Conservation (phyloP, 2,797 vertebrate species). For the Aplochiton taeniatus region DNA sequence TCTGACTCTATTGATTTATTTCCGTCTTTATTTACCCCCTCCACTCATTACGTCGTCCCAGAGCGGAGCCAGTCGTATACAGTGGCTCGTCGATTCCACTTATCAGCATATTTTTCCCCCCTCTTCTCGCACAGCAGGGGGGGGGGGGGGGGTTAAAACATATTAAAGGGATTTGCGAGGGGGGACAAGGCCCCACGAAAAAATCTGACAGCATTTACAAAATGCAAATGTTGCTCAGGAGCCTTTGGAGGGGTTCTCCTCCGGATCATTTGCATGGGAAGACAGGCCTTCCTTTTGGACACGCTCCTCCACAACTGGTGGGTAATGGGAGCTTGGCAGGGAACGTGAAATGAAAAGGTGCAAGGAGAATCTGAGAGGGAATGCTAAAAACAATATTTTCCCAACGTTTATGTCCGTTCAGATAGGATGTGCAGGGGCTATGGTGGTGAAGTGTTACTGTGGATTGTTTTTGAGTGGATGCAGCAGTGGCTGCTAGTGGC, state of each 20-base stretch:
- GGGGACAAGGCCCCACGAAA: constrained; percentile 22
- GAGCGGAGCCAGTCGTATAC: constrained; percentile 5
- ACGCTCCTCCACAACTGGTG: constrained; percentile 9
- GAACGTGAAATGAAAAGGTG: constrained; percentile 43
- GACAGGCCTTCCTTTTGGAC: constrained; percentile 41
- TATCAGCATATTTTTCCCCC: constrained; percentile 14
- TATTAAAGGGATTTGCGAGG: constrained; percentile 35
- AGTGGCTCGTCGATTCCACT: constrained; percentile 16
- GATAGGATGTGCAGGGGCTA: too few species aligned
- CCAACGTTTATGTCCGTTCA: too few species aligned
- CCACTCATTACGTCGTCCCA: background rate
- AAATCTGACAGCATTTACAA: constrained; percentile 39
- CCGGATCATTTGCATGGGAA: constrained; percentile 40
- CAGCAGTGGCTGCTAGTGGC: too few species aligned
- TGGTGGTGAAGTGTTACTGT: too few species aligned
- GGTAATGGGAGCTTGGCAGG: constrained; percentile 32
- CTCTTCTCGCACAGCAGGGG: constrained; percentile 17
- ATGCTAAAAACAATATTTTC: too few species aligned
- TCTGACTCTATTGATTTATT: constrained; percentile 22
- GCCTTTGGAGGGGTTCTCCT: background rate
- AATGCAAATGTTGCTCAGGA: constrained; percentile 36
- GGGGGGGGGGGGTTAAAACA: constrained; percentile 33
- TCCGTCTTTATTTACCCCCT: constrained; percentile 11
- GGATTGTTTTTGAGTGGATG: too few species aligned
- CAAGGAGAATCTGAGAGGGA: constrained; percentile 20